Evolutionary conservation across 2,888 invertebrate species (phyloP).

Genomic region (Tetragonisca angustula): DNA sequence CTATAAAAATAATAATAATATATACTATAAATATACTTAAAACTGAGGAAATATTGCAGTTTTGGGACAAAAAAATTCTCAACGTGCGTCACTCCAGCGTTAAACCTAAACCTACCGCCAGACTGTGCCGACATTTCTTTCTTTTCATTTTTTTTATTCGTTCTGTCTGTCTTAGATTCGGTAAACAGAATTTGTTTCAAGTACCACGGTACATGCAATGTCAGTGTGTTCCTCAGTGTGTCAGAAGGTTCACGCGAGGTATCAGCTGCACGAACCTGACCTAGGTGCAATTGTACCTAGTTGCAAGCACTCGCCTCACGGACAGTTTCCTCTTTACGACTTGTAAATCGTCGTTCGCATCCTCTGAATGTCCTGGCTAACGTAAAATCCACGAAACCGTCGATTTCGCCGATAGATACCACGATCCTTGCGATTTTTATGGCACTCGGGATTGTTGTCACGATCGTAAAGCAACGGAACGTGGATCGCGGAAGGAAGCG

Average conservation of each 20-base stretch:
- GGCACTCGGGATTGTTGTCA: background rate
- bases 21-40: no score
- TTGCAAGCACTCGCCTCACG: background rate
- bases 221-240: background rate
- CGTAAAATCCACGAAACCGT: constrained; percentile 20
- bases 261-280: constrained; percentile 2
- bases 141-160: no score
- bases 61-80: no score
- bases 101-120: no score
- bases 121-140: no score
- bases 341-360: constrained; percentile 5
- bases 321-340: constrained; percentile 25
- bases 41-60: no score
- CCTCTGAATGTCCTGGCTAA: background rate
- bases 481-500: constrained; percentile 8
- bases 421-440: constrained; percentile 12
- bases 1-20: no score
- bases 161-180: no score
- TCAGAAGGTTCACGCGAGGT: background rate
- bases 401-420: constrained; percentile 24
- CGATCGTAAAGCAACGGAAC: constrained; percentile 20
- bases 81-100: no score
- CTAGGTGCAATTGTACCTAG: constrained; percentile 6
- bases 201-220: no score
- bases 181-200: no score